phyloP scores from a whole-genome alignment of 2,888 invertebrate species.

The Petrolisthes cinctipes region DNA sequence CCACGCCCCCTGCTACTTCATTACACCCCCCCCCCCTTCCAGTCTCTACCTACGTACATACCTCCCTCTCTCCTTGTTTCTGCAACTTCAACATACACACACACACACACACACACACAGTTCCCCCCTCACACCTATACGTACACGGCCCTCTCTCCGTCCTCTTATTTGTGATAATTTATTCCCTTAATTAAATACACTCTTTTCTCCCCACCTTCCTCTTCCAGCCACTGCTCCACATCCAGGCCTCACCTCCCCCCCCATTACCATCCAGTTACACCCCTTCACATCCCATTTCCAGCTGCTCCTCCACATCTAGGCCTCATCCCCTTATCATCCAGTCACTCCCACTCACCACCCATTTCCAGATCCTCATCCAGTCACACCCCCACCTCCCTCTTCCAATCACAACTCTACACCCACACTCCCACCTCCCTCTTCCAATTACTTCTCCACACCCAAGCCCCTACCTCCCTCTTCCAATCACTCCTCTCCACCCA shows the following conservation, averaged over 20 bases:
- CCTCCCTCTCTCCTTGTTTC: neutral
- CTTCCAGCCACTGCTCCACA: neutral
- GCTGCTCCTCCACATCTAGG: neutral
- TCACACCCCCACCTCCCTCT: slow-evolving; percentile 18
- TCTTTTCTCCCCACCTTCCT: neutral
- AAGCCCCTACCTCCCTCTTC: neutral
- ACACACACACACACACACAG: neutral
- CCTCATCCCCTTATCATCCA: neutral
- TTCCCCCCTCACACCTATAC: neutral
- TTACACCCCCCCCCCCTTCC: neutral
- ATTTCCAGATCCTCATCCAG: neutral
- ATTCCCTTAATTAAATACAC: neutral
- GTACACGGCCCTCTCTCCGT: neutral
- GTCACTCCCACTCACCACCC: neutral
- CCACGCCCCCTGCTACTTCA: neutral
- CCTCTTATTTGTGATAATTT: neutral
- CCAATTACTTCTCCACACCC: neutral
- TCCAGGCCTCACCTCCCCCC: neutral
- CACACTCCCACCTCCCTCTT: neutral
- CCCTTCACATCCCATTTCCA: neutral
- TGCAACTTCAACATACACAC: neutral
- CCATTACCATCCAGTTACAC: neutral
- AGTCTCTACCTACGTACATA: neutral
- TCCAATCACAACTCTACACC: slow-evolving; percentile 12
- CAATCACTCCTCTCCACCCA: neutral